A percentile compares a stretch with the other conserved stretches of the same genome.
phyloP scores from a whole-genome alignment of 2,888 invertebrate species.

The Trachelus stipa region DNA sequence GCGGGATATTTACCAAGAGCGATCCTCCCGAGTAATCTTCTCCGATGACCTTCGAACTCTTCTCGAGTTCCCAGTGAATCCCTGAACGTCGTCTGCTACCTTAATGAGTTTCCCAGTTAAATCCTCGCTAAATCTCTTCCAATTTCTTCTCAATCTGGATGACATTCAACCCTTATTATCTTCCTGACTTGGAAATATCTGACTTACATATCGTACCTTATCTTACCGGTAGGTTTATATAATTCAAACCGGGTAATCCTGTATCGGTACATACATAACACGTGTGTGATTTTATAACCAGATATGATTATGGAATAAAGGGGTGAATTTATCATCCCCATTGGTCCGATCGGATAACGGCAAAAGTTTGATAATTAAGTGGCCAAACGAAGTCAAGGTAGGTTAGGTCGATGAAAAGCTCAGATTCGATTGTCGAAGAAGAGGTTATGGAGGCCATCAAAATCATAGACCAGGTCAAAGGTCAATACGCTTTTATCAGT shows the following conservation, averaged over 20 bases:
- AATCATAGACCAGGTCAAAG: not conserved
- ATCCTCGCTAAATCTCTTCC: not conserved
- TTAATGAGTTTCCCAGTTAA: conserved; percentile 5
- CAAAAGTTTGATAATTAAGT: conserved; percentile 55
- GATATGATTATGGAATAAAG: not conserved
- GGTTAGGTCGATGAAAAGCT: not conserved
- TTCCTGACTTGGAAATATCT: not conserved
- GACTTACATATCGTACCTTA: not conserved
- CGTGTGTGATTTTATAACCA: not conserved
- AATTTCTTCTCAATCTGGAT: conserved; percentile 7
- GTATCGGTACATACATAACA: not conserved
- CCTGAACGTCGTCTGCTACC: not conserved
- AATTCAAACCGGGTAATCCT: no score
- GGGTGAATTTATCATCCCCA: not conserved
- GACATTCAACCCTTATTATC: not conserved
- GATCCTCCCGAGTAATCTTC: not conserved
- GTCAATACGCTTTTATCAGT: not conserved
- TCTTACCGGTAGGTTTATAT: not conserved
- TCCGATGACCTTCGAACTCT: conserved; percentile 2
- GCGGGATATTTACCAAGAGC: not conserved
- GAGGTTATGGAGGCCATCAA: not conserved
- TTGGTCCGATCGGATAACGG: conserved; percentile 40
- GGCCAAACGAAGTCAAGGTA: conserved; percentile 34
- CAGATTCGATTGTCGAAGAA: not conserved
- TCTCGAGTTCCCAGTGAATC: not conserved